A percentile compares a stretch with the other conserved stretches of the same genome.
Evolutionary conservation across 1,140 invertebrate species (phyloP).

Genomic region (Monomorium pharaonis): DNA sequence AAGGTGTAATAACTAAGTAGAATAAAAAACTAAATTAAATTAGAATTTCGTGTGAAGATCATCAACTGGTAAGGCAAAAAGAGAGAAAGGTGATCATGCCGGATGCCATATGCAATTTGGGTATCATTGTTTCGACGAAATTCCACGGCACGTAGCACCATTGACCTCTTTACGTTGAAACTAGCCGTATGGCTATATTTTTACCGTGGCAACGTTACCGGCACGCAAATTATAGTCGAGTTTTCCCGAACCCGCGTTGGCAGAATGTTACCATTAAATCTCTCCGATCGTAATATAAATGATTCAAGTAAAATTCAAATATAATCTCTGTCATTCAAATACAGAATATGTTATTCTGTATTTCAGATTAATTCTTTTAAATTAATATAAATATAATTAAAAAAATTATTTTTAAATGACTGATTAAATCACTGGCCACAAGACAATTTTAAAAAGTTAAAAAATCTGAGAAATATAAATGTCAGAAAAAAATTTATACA

Average conservation of each 20-base stretch:
- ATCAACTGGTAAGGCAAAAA: not conserved
- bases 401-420: not conserved
- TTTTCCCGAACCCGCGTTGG: not conserved
- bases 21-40: not conserved
- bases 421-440: not conserved
- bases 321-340: not conserved
- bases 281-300: not conserved
- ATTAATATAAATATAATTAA: not conserved
- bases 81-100: not conserved
- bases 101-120: not conserved
- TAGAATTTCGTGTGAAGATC: not conserved
- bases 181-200: conserved; percentile 32
- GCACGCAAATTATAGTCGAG: conserved; percentile 16
- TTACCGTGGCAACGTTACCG: not conserved
- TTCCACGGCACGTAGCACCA: conserved; percentile 25
- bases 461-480: not conserved
- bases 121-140: conserved; percentile 35
- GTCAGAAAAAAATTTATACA: not conserved
- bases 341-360: not conserved
- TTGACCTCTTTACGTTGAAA: conserved; percentile 54
- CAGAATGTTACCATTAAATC: conserved; percentile 13
- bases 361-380: not conserved
- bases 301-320: not conserved
- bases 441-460: not conserved
- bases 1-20: not conserved